A percentile compares a stretch with the other conserved stretches of the same genome.
Evolutionary conservation across 1,140 invertebrate genomes (phyloP).

Genomic region (Temnothorax longispinosus): DNA sequence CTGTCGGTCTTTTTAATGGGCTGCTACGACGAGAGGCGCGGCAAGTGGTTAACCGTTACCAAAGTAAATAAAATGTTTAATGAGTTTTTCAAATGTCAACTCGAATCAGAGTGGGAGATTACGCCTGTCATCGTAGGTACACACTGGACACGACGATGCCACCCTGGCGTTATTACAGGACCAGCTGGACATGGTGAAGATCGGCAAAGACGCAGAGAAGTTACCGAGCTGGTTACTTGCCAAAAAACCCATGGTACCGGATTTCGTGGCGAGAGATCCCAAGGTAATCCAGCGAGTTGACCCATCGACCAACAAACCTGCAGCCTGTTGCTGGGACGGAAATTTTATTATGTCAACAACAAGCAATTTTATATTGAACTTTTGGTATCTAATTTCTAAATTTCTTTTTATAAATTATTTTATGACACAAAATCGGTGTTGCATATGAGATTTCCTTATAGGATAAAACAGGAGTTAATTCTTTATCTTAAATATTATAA

Average conservation of each 20-base stretch:
- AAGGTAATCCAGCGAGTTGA: slow-evolving; percentile 84
- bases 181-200: slow-evolving; percentile 93
- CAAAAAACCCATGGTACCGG: slow-evolving; percentile 94
- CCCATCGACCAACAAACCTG: neutral
- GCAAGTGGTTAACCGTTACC: slow-evolving; percentile 94
- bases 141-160: slow-evolving; percentile 94
- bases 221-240: slow-evolving; percentile 94
- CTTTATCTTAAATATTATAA: neutral
- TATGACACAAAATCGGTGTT: neutral
- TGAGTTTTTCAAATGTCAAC: neutral
- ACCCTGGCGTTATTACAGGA: slow-evolving; percentile 92
- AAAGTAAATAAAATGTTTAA: slow-evolving; percentile 85
- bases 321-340: neutral
- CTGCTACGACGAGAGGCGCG: slow-evolving; percentile 90
- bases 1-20: slow-evolving; percentile 98
- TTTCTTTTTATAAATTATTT: neutral
- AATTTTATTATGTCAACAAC: neutral
- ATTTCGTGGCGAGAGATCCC: slow-evolving; percentile 94
- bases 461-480: neutral
- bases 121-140: slow-evolving; percentile 84
- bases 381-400: neutral
- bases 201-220: slow-evolving; percentile 90
- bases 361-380: neutral
- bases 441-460: neutral
- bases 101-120: neutral